Base-by-base conservation (phyloP, 2,113 vertebrate species). In the Colinus virginianus region DNA sequence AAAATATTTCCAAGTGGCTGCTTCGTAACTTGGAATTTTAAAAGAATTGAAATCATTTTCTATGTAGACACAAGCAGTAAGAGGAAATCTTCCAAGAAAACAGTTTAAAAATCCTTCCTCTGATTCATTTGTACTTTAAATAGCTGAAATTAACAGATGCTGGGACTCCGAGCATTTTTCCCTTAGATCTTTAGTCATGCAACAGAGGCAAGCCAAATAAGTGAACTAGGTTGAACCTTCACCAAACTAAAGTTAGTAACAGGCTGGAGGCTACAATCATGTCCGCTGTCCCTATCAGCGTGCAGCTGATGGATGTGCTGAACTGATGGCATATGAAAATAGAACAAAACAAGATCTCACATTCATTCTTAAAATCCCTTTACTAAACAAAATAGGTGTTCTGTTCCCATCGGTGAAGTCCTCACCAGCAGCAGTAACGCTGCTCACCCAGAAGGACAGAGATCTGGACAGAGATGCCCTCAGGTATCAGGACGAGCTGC, bases 241-340 rank as follows among this genome's bases (percentile, higher is more conserved):
- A 74, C 61, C 77, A 91, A 95, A 93, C 95, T 94, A 97, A 95
- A 96, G 78, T 97, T 97, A 96, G 96, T 85, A 96, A 96, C 92
- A 87, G 64, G 90, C 96, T 92, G 90, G 88, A 95, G 95, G 95
- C 96, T 95, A 96, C 94, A 93, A 93, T 94, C 93, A 90, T 94
- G 94, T 95, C 94, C 89, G 7, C 90, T 77, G 64, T 92, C 89
- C 87, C 71, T 92, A 87, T 87, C 89, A 95, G 90, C 79, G 63
- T 55, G 51, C 79, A 91, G 48, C 79, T 89, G 92, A 96, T 53
- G 36, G 90, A 80, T 19, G 80, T 66, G 84, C 81, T 95, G 95
- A 96, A 93, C 78, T 71, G 90, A 92, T 21, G 91, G 89, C 84
- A 84, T 70, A 90, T 5, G 25, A 90, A 90, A 94, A 93, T 77